Evolutionary conservation across 2,113 vertebrate species (phyloP), one percentile per base, ranked within the genome.

Genomic region (Tenrec ecaudatus): DNA sequence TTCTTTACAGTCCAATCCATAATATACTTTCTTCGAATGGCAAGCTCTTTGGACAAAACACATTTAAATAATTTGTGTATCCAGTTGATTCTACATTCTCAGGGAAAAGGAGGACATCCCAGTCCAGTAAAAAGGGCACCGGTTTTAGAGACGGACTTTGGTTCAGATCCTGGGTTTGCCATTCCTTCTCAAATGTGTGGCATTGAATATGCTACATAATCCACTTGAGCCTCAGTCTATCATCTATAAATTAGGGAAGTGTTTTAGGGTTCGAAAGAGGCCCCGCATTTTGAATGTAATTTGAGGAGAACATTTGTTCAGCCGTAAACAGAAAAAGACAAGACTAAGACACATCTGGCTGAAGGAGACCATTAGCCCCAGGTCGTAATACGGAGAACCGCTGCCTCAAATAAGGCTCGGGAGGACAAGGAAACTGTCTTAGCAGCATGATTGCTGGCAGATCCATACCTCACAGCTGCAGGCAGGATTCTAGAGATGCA

Each of bases 1-100:
- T 83, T 92, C 6, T 89, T 86, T 87, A 92, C 62, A 73, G 40
- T 69, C 79, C 76, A 58, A 94, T 92, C 90, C 43, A 93, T n/a
- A 93, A 90, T 76, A 92, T 7, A 0, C 20, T 93, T 94, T 38
- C 38, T 91, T 86, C 25, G 57, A 82, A 93, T 88, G 79, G 58
- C 31, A 88, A 62, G 19, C 8, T 80, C 66, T 79, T 86, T 80
- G 60, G 40, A 9, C 40, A 82, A 8, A 94, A 78, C 40, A 91
- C 82, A 90, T 10, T 17, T 68, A 71, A 80, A 84, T 90, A 36
- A 82, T 38, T 64, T 90, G 25, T 82, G 27, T 80, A 71, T 60
- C 29, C 57, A 64, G 33, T 73, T 89, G 66, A 91, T 66, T 91
- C 33, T 92, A 83, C 31, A 19, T 95, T 92, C 36, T 78, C 38